Evolutionary conservation across 2,797 vertebrate species (phyloP).

Genomic region (Spinibarbus caldwelli): DNA sequence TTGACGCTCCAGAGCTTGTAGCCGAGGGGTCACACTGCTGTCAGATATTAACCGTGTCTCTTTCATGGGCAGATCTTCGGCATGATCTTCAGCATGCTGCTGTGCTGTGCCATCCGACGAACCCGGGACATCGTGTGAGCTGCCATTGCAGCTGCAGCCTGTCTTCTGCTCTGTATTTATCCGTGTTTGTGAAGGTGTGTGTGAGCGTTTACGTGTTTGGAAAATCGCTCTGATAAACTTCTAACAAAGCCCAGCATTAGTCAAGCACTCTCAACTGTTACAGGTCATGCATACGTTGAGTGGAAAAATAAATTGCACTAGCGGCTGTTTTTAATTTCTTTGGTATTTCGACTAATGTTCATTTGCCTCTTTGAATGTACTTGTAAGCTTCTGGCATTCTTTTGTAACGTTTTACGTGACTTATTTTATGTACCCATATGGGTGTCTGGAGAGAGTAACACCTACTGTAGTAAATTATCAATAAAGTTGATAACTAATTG

Average conservation of each 20-base stretch:
- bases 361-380: neutral
- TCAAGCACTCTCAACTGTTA: constrained; percentile 11
- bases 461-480: constrained; percentile 60
- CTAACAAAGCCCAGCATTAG: constrained; percentile 18
- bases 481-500: constrained; percentile 70
- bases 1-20: neutral
- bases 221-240: neutral
- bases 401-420: neutral
- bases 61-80: constrained; percentile 86
- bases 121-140: constrained; percentile 86
- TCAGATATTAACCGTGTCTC: neutral
- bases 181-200: constrained; percentile 28
- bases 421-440: constrained; percentile 21
- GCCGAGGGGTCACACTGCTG: neutral
- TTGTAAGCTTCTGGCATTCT: neutral
- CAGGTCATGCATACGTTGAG: neutral
- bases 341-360: neutral
- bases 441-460: constrained; percentile 34
- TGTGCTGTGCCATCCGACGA: constrained; percentile 91
- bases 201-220: constrained; percentile 17
- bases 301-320: neutral
- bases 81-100: constrained; percentile 97
- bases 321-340: constrained; percentile 9
- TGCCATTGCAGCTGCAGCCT: neutral
- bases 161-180: constrained; percentile 52